Evolutionary conservation across 2,113 vertebrate species (phyloP).

Genomic region (Platysteira castanea): DNA sequence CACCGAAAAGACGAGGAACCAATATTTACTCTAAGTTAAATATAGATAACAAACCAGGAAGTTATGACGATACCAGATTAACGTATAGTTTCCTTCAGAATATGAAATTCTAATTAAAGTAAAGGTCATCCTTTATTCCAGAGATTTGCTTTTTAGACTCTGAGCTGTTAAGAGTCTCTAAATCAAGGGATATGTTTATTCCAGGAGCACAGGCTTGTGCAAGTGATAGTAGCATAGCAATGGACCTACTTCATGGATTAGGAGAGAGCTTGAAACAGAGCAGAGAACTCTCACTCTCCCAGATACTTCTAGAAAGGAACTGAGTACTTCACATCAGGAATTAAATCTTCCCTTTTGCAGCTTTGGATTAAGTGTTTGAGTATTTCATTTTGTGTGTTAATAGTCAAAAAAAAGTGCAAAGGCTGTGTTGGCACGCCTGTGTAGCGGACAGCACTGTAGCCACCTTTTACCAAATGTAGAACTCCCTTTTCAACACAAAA

Average conservation of each 20-base stretch:
- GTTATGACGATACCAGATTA: background rate
- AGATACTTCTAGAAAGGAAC: background rate
- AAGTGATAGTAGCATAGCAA: background rate
- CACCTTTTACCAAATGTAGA: background rate
- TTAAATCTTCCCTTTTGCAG: background rate
- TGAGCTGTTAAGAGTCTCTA: background rate
- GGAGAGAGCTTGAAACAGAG: background rate
- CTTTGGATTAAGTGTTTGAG: background rate
- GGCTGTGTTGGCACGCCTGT: background rate
- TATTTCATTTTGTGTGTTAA: background rate
- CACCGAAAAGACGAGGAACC: background rate
- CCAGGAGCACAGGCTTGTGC: background rate
- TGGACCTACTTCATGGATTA: background rate
- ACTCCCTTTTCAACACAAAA: background rate
- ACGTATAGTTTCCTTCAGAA: background rate
- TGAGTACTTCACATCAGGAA: background rate
- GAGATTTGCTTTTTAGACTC: background rate
- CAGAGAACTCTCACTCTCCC: background rate
- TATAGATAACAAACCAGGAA: background rate
- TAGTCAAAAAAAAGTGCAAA: background rate
- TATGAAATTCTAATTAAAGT: background rate
- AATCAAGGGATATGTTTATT: background rate
- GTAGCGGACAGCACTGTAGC: background rate
- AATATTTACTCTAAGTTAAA: background rate
- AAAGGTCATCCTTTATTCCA: background rate